Conservation (phyloP, 2,888 invertebrate genomes). For the Cybosia mesomella region DNA sequence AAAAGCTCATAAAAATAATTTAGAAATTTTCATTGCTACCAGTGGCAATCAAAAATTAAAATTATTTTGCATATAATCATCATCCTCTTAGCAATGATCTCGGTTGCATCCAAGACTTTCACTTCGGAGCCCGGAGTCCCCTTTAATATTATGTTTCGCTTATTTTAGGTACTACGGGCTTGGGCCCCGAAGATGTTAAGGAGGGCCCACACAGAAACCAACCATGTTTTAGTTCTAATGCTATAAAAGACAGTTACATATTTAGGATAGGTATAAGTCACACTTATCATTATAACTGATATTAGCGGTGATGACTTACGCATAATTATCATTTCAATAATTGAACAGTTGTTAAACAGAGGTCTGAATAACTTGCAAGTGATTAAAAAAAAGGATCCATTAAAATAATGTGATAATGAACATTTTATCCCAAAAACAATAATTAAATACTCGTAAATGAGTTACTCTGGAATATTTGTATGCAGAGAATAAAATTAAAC, state of each 20-base stretch:
- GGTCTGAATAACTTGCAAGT: constrained; percentile 4
- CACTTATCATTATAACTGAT: background rate
- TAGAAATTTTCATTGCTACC: background rate
- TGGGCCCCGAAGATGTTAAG: background rate
- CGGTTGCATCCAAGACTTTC: background rate
- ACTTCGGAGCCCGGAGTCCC: background rate
- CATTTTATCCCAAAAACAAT: background rate
- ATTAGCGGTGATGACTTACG: background rate
- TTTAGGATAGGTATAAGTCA: background rate
- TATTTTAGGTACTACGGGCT: background rate
- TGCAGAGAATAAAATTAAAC: background rate
- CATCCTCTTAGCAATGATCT: background rate
- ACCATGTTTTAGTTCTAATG: background rate
- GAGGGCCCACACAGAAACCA: background rate
- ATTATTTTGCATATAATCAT: background rate
- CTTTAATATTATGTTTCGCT: background rate
- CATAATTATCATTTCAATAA: background rate
- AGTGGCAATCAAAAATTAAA: background rate
- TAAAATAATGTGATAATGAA: background rate
- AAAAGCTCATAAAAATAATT: background rate
- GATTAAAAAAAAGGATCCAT: background rate
- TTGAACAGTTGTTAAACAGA: background rate
- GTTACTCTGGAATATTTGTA: background rate
- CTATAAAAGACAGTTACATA: background rate
- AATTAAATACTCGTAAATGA: background rate